phyloP scores from a whole-genome alignment of 2,113 vertebrate species.

The Erythrocercus mccallii region DNA sequence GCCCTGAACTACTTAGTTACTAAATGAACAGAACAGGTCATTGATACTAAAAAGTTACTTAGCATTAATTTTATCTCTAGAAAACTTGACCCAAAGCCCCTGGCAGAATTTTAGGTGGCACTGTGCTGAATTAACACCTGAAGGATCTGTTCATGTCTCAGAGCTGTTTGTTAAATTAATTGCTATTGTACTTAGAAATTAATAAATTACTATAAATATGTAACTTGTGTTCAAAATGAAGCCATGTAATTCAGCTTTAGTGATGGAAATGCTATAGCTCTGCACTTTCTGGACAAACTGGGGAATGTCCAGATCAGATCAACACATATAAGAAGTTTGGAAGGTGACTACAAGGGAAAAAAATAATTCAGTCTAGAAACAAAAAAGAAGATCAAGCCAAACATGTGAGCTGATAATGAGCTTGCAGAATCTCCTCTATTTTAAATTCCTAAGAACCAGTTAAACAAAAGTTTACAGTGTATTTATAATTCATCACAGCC shows the following conservation, averaged over 20 bases:
- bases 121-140: neutral
- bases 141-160: neutral
- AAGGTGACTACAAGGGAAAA: neutral
- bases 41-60: neutral
- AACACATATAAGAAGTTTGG: neutral
- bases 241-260: neutral
- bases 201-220: neutral
- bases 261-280: neutral
- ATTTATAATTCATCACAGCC: neutral
- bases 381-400: neutral
- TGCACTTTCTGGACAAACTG: neutral
- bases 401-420: neutral
- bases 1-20: neutral
- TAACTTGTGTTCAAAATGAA: neutral
- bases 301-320: neutral
- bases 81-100: neutral
- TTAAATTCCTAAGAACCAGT: neutral
- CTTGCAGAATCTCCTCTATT: neutral
- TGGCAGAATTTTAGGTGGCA: neutral
- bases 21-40: neutral
- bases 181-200: neutral
- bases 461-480: neutral
- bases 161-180: neutral
- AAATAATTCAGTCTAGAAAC: neutral
- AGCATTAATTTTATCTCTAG: neutral